A percentile compares a stretch with the other conserved stretches of the same genome.
phyloP scores from a whole-genome alignment of 2,113 vertebrate species.

The Parotia lawesii region DNA sequence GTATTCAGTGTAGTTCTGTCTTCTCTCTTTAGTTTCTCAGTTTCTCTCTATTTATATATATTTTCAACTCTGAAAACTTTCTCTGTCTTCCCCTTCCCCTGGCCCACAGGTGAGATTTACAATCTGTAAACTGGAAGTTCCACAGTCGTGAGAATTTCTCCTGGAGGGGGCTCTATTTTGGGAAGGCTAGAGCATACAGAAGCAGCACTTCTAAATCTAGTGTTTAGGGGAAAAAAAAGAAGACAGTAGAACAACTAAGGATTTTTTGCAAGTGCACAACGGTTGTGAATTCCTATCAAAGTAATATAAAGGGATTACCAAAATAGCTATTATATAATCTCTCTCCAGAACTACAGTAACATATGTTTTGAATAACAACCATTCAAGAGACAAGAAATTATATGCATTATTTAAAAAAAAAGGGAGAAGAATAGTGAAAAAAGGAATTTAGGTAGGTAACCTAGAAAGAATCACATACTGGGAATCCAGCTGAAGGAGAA shows the following conservation, averaged over 20 bases:
- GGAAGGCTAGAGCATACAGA: background rate
- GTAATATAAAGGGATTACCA: background rate
- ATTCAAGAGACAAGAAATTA: background rate
- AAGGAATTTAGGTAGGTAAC: background rate
- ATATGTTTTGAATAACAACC: background rate
- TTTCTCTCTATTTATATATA: constrained; percentile 44
- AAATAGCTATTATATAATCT: background rate
- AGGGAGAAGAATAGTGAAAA: background rate
- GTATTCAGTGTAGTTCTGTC: background rate
- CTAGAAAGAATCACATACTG: background rate
- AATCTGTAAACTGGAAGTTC: constrained; percentile 3
- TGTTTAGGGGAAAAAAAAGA: background rate
- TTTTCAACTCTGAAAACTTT: constrained; percentile 12
- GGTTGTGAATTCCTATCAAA: background rate
- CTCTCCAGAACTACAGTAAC: background rate
- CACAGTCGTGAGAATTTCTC: background rate
- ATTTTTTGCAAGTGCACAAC: background rate
- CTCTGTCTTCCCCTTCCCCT: background rate
- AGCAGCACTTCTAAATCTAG: background rate
- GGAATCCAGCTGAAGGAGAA: background rate
- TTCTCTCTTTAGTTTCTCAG: constrained; percentile 26
- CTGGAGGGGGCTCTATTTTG: background rate
- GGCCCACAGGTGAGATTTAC: background rate
- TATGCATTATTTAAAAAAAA: background rate
- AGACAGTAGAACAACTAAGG: background rate